phyloP scores from a whole-genome alignment of 2,797 vertebrate genomes.

The Australoheros facetus region DNA sequence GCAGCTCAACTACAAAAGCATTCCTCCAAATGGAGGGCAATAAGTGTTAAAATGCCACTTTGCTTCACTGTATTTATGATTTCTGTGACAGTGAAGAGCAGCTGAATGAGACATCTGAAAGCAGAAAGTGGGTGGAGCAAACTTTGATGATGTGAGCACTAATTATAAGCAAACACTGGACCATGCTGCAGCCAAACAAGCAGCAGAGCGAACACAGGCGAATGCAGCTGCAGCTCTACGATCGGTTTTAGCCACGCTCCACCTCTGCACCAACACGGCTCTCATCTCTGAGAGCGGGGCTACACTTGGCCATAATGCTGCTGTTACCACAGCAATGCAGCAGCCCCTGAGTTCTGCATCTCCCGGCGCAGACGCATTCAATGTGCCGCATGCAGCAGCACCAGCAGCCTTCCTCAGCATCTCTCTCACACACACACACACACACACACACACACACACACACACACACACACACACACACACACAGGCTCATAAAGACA shows the following conservation, averaged over 20 bases:
- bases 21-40: not conserved
- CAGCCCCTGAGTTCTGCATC: constrained; percentile 55
- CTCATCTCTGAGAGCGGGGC: constrained; percentile 32
- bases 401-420: constrained; percentile 28
- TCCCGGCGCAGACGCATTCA: constrained; percentile 64
- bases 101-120: not conserved
- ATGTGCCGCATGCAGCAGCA: constrained; percentile 74
- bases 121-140: constrained; percentile 23
- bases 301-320: constrained; percentile 5
- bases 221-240: not conserved
- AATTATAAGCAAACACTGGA: not conserved
- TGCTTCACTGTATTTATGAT: not conserved
- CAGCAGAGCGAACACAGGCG: not conserved
- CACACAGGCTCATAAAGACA: constrained; percentile 21
- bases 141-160: not conserved
- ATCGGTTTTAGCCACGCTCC: not conserved
- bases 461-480: not conserved
- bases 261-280: not conserved
- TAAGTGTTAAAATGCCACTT: not conserved
- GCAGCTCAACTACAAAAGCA: fast-evolving
- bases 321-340: constrained; percentile 65
- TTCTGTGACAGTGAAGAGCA: not conserved
- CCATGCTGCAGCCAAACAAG: constrained; percentile 3
- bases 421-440: not conserved
- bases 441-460: not conserved